phyloP scores from a whole-genome alignment of 2,888 invertebrate species.

The Cynaeus angustus region DNA sequence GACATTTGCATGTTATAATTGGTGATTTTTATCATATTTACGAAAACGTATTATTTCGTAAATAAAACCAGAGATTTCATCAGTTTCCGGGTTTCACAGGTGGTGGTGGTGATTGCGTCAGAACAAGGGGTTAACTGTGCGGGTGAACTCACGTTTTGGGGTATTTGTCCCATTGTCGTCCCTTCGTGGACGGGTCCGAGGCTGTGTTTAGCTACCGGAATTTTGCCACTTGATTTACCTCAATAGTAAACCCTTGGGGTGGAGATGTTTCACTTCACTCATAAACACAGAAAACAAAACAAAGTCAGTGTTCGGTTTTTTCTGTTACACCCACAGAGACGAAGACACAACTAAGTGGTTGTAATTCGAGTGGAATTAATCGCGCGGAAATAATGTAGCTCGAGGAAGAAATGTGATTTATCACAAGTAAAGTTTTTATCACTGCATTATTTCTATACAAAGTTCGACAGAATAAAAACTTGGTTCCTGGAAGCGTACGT shows the following conservation, averaged over 20 bases:
- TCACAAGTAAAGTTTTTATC: slow-evolving; percentile 18
- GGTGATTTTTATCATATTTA: no score
- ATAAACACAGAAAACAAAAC: slow-evolving; percentile 18
- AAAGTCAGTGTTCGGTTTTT: slow-evolving; percentile 15
- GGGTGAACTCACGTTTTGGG: slow-evolving; percentile 68
- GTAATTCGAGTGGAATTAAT: slow-evolving; percentile 25
- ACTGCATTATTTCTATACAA: slow-evolving; percentile 25
- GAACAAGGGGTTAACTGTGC: not conserved
- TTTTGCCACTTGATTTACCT: slow-evolving; percentile 63
- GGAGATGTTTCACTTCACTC: slow-evolving; percentile 30
- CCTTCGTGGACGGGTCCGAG: slow-evolving; percentile 69
- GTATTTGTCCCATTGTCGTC: slow-evolving; percentile 72
- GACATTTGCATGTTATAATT: no score
- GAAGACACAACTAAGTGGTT: not conserved
- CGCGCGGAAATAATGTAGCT: slow-evolving; percentile 3
- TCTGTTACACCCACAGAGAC: slow-evolving; percentile 4
- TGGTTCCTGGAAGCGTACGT: slow-evolving; percentile 18
- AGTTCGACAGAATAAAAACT: slow-evolving; percentile 25
- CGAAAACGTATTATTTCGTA: no score
- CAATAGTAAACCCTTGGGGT: slow-evolving; percentile 29
- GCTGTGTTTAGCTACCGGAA: slow-evolving; percentile 71
- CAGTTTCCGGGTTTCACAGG: not conserved
- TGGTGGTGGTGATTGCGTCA: not conserved
- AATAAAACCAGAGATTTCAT: no score
- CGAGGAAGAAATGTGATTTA: slow-evolving; percentile 7